Evolutionary conservation across 2,797 vertebrate genomes (phyloP).

Genomic region (Cephalopachus bancanus): DNA sequence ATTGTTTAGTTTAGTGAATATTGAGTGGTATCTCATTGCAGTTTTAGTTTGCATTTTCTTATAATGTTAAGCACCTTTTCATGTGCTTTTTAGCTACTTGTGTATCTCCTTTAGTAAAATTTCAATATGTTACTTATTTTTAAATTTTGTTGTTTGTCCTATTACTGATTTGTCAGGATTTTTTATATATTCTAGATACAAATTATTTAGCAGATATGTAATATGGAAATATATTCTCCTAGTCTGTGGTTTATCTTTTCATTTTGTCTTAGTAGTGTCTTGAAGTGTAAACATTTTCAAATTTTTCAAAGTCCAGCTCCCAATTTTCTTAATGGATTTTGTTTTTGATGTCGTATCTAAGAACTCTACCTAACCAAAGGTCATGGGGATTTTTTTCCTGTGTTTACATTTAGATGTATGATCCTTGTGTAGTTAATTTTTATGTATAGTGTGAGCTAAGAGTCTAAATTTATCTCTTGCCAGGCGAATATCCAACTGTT

Average conservation of each 20-base stretch:
- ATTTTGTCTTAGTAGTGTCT: conserved; percentile 41
- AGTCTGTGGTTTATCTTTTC: conserved; percentile 8
- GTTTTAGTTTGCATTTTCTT: not conserved
- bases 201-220: not conserved
- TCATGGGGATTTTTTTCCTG: conserved; percentile 1
- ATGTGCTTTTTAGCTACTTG: not conserved
- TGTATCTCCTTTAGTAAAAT: conserved; percentile 13
- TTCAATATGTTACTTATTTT: conserved; percentile 14
- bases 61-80: not conserved
- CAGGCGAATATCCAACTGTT: not conserved
- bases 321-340: not conserved
- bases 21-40: not conserved
- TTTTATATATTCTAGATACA: not conserved
- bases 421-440: conserved; percentile 32
- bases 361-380: not conserved
- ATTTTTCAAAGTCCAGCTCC: not conserved
- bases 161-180: not conserved
- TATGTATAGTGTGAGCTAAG: not conserved
- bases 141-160: not conserved
- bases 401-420: conserved; percentile 9
- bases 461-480: conserved; percentile 28
- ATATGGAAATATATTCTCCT: not conserved
- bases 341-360: conserved; percentile 4
- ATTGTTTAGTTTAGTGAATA: not conserved
- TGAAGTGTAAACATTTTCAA: not conserved